Evolutionary conservation across 1,140 invertebrate species (phyloP).

Genomic region (Heterodera carotae): DNA sequence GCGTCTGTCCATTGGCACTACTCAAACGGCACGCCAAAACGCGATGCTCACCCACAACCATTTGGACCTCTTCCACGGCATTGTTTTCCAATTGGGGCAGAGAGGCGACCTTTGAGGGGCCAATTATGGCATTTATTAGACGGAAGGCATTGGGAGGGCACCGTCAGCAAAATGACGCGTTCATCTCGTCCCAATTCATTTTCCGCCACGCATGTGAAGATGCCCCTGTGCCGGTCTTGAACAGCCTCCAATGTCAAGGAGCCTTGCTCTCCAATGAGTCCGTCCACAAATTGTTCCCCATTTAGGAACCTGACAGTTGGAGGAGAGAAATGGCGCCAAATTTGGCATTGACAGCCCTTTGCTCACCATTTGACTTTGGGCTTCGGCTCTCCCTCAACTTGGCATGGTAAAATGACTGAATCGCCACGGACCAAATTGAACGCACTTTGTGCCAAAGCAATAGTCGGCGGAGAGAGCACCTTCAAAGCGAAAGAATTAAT

Average conservation of each 20-base stretch:
- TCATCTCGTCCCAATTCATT: conserved; percentile 59
- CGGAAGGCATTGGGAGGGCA: conserved; percentile 60
- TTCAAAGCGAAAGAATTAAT: conserved; percentile 20
- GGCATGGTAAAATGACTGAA: conserved; percentile 52
- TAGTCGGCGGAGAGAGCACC: conserved; percentile 48
- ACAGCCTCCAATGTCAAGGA: conserved; percentile 55
- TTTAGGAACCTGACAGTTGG: conserved; percentile 12
- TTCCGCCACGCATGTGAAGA: conserved; percentile 56
- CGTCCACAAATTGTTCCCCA: conserved; percentile 32
- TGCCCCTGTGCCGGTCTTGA: conserved; percentile 49
- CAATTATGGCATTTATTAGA: conserved; percentile 32
- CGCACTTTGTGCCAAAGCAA: conserved; percentile 48
- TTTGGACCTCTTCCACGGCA: too few relatives aligned
- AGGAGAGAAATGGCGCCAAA: background rate
- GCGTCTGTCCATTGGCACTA: too few relatives aligned
- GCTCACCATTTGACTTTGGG: conserved; percentile 53
- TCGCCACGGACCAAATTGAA: conserved; percentile 57
- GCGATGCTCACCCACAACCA: too few relatives aligned
- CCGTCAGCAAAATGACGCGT: conserved; percentile 49
- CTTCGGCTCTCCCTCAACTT: conserved; percentile 53
- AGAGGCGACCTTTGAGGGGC: too few relatives aligned
- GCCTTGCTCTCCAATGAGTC: conserved; percentile 52
- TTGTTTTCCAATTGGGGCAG: too few relatives aligned
- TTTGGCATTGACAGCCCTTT: background rate
- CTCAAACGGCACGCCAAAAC: too few relatives aligned